A percentile compares a stretch with the other conserved stretches of the same genome.
Conservation (phyloP, 2,797 vertebrate genomes). For the Onychomys leucogaster region DNA sequence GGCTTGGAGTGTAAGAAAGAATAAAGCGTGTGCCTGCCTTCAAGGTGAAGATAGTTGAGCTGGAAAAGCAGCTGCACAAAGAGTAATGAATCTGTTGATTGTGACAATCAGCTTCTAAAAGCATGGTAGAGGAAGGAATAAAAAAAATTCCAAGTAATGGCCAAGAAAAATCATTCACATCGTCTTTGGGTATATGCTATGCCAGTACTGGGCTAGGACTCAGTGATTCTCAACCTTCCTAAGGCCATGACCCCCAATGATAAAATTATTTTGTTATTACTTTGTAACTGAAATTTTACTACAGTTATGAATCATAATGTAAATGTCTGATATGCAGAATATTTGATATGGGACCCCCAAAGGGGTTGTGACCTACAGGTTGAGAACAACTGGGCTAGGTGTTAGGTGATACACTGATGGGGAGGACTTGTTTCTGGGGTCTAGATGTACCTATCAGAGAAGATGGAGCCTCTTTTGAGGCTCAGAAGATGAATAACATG, state of each 20-base stretch:
- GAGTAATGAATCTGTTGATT: not conserved
- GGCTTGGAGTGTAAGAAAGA: not conserved
- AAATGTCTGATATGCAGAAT: not conserved
- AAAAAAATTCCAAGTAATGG: not conserved
- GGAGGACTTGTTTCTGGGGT: not conserved
- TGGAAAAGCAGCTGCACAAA: not conserved
- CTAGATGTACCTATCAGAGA: not conserved
- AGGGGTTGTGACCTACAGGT: not conserved
- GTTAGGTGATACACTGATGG: not conserved
- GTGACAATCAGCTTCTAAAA: not conserved
- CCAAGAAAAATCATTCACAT: not conserved
- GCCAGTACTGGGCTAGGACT: not conserved
- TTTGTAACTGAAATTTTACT: not conserved
- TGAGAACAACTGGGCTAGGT: not conserved
- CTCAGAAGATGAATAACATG: not conserved
- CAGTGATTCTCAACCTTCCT: not conserved
- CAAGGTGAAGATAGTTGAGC: not conserved
- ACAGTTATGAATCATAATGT: not conserved
- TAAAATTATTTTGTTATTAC: not conserved
- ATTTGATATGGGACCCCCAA: not conserved
- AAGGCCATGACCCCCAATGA: not conserved
- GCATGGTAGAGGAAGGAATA: not conserved
- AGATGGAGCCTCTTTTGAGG: not conserved
- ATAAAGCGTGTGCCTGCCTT: not conserved
- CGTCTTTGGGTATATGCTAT: not conserved